These are phyloP conservation scores for Nothoprocta perdicaria DNA, from an alignment of 2,113 vertebrate genomes.

Conservation along the genomic window DNA sequence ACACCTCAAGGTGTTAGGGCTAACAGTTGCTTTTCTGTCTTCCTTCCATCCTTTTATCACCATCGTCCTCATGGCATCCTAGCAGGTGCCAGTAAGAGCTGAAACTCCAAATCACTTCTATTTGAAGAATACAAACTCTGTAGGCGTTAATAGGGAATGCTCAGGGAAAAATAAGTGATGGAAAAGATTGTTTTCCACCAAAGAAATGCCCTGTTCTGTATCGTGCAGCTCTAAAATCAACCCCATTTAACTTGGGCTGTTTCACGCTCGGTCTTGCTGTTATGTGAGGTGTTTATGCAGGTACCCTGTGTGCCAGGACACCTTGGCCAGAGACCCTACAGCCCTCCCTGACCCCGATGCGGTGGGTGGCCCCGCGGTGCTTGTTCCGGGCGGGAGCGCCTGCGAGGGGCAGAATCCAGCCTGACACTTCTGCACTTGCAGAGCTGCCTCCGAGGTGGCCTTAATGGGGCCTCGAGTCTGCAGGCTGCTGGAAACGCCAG, in stretches of 20 bases:
- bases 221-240: neutral
- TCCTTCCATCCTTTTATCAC: neutral
- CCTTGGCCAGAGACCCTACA: fast-evolving
- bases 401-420: neutral
- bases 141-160: neutral
- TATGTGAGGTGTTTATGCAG: neutral
- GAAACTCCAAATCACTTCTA: neutral
- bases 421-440: too few relatives aligned
- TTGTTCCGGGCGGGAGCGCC: fast-evolving
- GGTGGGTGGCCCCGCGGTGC: neutral
- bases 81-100: fast-evolving
- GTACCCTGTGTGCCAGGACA: neutral
- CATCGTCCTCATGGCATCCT: neutral
- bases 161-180: neutral
- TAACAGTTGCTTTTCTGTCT: neutral
- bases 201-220: fast-evolving
- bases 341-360: neutral
- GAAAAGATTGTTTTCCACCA: neutral
- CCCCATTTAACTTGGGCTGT: neutral
- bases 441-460: too few relatives aligned
- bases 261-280: neutral
- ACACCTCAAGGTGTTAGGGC: neutral
- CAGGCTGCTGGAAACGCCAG: too few relatives aligned
- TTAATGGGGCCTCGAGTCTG: too few relatives aligned
- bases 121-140: neutral